phyloP scores from a whole-genome alignment of 2,113 vertebrate genomes.

The Lasiurus borealis region DNA sequence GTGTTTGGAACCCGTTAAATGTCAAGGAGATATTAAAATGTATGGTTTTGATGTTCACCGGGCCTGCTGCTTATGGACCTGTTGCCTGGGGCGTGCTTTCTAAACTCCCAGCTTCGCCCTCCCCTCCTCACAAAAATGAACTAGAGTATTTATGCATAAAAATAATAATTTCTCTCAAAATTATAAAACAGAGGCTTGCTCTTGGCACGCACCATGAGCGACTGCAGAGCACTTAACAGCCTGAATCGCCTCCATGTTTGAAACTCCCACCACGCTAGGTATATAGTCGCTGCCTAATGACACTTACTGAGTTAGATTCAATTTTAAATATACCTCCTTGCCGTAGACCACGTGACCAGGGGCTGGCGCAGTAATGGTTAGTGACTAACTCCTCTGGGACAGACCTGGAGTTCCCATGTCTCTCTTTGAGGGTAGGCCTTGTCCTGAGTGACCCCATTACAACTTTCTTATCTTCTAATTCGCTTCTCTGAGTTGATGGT shows the following conservation, averaged over 20 bases:
- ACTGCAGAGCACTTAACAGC: not conserved
- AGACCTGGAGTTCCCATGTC: fast-evolving
- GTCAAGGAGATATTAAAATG: not conserved
- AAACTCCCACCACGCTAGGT: not conserved
- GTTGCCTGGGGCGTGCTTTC: not conserved
- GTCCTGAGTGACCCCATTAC: not conserved
- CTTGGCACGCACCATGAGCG: not conserved
- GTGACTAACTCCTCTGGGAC: not conserved
- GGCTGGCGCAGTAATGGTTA: not conserved
- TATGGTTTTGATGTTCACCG: not conserved
- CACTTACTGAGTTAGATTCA: not conserved
- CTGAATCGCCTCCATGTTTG: not conserved
- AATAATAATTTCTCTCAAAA: not conserved
- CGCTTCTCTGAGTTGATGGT: constrained; percentile 39
- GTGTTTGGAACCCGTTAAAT: not conserved
- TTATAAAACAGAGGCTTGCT: not conserved
- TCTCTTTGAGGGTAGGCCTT: not conserved
- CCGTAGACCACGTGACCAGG: not conserved
- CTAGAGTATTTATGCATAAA: not conserved
- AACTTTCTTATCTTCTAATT: constrained; percentile 54
- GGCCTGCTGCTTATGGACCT: not conserved
- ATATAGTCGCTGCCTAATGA: not conserved
- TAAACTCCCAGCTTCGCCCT: not conserved
- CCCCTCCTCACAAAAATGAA: not conserved
- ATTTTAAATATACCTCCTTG: not conserved